Conservation (phyloP, 2,888 invertebrate species). For the Polia nebulosa region DNA sequence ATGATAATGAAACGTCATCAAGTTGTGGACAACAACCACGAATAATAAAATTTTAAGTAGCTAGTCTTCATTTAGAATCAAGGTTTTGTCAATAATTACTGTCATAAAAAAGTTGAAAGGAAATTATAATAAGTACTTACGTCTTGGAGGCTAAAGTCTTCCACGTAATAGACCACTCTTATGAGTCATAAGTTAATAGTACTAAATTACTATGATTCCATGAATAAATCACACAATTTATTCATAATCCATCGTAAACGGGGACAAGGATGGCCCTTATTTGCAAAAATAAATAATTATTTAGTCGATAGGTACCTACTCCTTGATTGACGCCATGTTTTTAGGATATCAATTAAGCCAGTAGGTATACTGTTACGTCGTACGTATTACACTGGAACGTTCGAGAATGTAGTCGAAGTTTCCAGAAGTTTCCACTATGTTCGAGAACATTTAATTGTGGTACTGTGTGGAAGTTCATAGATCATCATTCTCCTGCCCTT, state of each 20-base stretch:
- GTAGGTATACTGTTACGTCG: too few species aligned
- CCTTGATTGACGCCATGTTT: not conserved
- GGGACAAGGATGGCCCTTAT: slow-evolving; percentile 56
- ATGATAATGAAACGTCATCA: not conserved
- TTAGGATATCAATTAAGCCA: not conserved
- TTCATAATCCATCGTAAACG: slow-evolving; percentile 39
- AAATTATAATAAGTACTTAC: slow-evolving; percentile 31
- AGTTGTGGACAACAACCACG: not conserved
- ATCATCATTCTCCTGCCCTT: too few species aligned
- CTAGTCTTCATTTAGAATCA: slow-evolving; percentile 4
- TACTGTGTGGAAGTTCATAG: too few species aligned
- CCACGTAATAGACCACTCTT: slow-evolving; percentile 43
- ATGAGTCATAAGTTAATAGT: slow-evolving; percentile 24
- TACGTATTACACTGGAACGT: too few species aligned
- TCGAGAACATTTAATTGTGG: too few species aligned
- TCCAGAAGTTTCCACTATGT: too few species aligned
- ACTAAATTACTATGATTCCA: slow-evolving; percentile 49
- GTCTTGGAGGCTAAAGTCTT: slow-evolving; percentile 9
- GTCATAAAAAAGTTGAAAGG: slow-evolving; percentile 30
- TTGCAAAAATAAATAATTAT: slow-evolving; percentile 22
- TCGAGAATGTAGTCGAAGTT: too few species aligned
- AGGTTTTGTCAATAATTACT: slow-evolving; percentile 29
- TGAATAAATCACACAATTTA: slow-evolving; percentile 58
- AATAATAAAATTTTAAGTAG: not conserved
- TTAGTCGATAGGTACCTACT: not conserved